Base-by-base conservation (phyloP, 1,140 invertebrate species). In the Arctopsyche grandis region DNA sequence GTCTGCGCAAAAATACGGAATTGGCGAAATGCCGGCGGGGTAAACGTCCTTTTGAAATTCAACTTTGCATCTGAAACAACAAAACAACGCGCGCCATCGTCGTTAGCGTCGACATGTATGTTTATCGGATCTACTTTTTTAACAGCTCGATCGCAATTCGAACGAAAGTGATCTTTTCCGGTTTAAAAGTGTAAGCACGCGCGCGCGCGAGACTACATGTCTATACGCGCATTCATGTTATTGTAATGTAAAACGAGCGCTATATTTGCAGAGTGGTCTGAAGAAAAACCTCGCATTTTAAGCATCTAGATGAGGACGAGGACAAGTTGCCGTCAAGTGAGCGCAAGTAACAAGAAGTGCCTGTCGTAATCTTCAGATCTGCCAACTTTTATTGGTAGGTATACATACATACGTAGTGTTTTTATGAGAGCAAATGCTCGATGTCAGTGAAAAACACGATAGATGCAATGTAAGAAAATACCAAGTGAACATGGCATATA, bases 311-410 rank as follows among this genome's bases (percentile, higher is more conserved):
- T 66, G 24, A 19, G 21, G 9, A 24, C 63, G 21, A 66, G 24
- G 56, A 60, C 56, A 21, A 19, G 56, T 60, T 60, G 56, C 19
- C 56, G 21, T 66, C 22, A 14, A 26, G 63, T 22, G 24, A 9
- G 24, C 58, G 19, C 21, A 21, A 9, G 10, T 12, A 52, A 16
- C 48, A 52, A 52, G 24, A 66, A 16, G 56, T n/a, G 56, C 56
- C 24, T 66, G 56, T n/a, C 9, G 24, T 66, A 66, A 26, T 66
- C 63, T 26, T 9, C 63, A 22, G n/a, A 26, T 66, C 63, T 66
- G 63, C 24, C 14, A 66, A 66, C 63, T 9, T 66, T 66, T 66
- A 66, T 66, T 66, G 63, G 63, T 10, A 46, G n/a, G n/a, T n/a
- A n/a, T n/a, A n/a, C n/a, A n/a, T n/a, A n/a, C n/a, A n/a, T 52